A percentile compares a stretch with the other conserved stretches of the same genome.
These are phyloP conservation scores for Hystrix cristata DNA, from an alignment of 2,113 vertebrate species.

Conservation along the genomic window DNA sequence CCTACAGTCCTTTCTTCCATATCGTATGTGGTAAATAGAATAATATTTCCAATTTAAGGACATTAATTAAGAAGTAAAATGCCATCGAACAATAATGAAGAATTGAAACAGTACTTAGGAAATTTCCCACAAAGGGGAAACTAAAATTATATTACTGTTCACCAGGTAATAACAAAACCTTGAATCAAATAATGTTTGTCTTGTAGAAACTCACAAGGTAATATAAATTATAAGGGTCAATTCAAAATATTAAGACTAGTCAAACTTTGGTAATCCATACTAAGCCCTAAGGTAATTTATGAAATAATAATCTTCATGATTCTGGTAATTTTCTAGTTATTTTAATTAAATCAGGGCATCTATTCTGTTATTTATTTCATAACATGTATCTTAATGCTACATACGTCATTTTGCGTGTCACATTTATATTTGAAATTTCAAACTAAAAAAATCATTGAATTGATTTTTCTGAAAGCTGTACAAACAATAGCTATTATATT, in stretches of 20 bases:
- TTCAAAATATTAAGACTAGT: background rate
- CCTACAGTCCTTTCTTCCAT: background rate
- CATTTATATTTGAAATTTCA: background rate
- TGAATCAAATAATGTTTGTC: background rate
- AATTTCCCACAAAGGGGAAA: background rate
- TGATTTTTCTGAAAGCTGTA: background rate
- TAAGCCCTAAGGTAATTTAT: background rate
- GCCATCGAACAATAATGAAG: background rate
- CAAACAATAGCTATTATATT: background rate
- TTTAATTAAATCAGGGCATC: background rate
- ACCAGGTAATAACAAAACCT: background rate
- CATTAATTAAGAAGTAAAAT: background rate
- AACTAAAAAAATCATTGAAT: background rate
- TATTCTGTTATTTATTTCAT: background rate
- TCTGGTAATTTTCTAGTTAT: background rate
- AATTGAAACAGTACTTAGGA: background rate
- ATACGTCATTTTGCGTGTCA: background rate
- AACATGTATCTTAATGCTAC: background rate
- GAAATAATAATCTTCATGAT: background rate
- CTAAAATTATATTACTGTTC: background rate
- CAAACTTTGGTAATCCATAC: background rate
- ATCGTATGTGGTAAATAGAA: background rate
- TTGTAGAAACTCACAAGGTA: background rate
- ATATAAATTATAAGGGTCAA: background rate
- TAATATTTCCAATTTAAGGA: background rate